phyloP scores from a whole-genome alignment of 1,140 invertebrate genomes.

The Sycophila sp. region DNA sequence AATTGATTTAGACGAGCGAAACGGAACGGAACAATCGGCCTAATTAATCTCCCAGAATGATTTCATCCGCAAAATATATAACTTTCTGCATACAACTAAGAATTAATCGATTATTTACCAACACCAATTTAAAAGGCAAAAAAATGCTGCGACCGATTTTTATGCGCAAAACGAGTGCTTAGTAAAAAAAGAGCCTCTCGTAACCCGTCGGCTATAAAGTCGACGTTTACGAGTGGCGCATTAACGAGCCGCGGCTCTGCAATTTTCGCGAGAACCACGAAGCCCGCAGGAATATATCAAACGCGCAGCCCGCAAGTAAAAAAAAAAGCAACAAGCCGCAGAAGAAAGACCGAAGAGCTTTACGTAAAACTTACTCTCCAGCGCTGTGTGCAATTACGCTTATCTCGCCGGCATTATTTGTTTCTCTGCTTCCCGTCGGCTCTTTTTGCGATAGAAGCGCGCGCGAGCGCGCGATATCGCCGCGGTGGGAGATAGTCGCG shows the following conservation, averaged over 20 bases:
- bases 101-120: no score
- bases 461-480: not conserved
- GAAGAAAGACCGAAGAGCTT: constrained; percentile 24
- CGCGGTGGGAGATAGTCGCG: not conserved
- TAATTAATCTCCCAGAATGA: no score
- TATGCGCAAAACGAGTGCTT: no score
- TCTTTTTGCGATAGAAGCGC: not conserved
- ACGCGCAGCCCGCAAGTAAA: constrained; percentile 1
- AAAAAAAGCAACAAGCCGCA: not conserved
- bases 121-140: no score
- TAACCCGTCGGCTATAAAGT: constrained; percentile 21
- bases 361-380: constrained; percentile 41
- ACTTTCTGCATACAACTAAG: no score
- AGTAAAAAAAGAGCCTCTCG: no score
- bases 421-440: constrained; percentile 33
- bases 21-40: no score
- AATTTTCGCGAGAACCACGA: constrained; percentile 28
- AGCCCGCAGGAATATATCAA: constrained; percentile 3
- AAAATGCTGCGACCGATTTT: no score
- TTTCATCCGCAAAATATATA: no score
- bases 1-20: no score
- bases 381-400: constrained; percentile 42
- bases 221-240: constrained; percentile 31
- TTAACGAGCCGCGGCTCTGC: constrained; percentile 30
- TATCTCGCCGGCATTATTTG: constrained; percentile 1